Conservation (phyloP, 2,888 invertebrate genomes). For the Oxyteleia sp. region DNA sequence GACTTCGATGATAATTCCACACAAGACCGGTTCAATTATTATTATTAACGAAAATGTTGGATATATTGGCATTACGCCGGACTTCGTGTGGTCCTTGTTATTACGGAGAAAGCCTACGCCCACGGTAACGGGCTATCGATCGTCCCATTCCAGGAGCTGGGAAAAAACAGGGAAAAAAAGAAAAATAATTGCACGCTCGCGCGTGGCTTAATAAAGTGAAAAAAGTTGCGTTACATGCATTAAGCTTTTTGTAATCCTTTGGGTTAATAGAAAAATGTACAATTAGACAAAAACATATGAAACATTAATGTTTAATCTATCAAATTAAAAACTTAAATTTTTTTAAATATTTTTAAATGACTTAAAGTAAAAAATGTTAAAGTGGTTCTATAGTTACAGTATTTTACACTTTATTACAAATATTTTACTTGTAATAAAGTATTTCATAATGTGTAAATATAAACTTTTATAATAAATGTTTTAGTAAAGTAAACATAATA, state of each 20-base stretch:
- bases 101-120: slow-evolving; percentile 72
- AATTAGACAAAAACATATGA: not conserved
- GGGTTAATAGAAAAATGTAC: not conserved
- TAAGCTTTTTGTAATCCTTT: slow-evolving; percentile 1
- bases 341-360: too few relatives aligned
- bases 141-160: slow-evolving; percentile 71
- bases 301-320: not conserved
- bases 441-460: too few relatives aligned
- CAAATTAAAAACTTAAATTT: not conserved
- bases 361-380: too few relatives aligned
- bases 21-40: slow-evolving; percentile 62
- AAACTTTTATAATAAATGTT: too few relatives aligned
- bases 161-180: slow-evolving; percentile 60
- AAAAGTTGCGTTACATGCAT: slow-evolving; percentile 8
- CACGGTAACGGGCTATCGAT: slow-evolving; percentile 69
- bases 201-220: slow-evolving; percentile 59
- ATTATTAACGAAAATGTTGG: slow-evolving; percentile 68
- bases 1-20: slow-evolving; percentile 47
- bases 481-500: too few relatives aligned
- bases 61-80: slow-evolving; percentile 52
- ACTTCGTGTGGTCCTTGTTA: slow-evolving; percentile 66
- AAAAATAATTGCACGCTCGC: slow-evolving; percentile 64
- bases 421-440: too few relatives aligned
- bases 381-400: too few relatives aligned
- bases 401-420: too few relatives aligned